Conservation (phyloP, 1,140 invertebrate genomes). For the Streblospio benedicti region DNA sequence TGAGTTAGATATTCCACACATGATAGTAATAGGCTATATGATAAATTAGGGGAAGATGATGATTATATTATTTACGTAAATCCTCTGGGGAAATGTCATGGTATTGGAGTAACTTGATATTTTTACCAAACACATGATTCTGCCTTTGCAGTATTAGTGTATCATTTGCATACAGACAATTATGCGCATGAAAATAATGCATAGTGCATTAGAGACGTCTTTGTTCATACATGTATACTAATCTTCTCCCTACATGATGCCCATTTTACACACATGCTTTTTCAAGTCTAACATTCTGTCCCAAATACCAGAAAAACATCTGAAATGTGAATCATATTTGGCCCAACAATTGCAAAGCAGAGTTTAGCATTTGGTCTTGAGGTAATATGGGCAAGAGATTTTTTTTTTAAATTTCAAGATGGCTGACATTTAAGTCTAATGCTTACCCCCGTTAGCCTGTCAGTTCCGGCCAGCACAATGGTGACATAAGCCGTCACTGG, state of each 20-base stretch:
- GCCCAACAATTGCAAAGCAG: neutral
- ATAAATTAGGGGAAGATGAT: neutral
- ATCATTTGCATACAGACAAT: too few species aligned
- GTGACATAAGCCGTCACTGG: constrained; percentile 6
- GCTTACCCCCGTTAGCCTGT: constrained; percentile 11
- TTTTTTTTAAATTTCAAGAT: too few species aligned
- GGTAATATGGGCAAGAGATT: too few species aligned
- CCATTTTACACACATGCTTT: neutral
- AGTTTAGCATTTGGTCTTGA: too few species aligned
- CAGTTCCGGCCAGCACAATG: constrained; percentile 2
- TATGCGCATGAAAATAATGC: too few species aligned
- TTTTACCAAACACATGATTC: too few species aligned
- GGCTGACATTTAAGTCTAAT: too few species aligned
- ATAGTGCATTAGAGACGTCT: too few species aligned
- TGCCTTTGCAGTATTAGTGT: too few species aligned
- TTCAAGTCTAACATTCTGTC: neutral
- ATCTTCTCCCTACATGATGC: too few species aligned
- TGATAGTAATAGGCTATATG: neutral
- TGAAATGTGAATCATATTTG: neutral
- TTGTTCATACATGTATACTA: too few species aligned
- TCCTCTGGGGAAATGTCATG: neutral
- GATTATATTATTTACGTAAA: neutral
- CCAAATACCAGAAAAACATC: neutral
- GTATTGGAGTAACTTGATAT: neutral
- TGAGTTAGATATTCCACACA: neutral